Base-by-base conservation (phyloP, 2,113 vertebrate genomes). In the Phodopus roborovskii region DNA sequence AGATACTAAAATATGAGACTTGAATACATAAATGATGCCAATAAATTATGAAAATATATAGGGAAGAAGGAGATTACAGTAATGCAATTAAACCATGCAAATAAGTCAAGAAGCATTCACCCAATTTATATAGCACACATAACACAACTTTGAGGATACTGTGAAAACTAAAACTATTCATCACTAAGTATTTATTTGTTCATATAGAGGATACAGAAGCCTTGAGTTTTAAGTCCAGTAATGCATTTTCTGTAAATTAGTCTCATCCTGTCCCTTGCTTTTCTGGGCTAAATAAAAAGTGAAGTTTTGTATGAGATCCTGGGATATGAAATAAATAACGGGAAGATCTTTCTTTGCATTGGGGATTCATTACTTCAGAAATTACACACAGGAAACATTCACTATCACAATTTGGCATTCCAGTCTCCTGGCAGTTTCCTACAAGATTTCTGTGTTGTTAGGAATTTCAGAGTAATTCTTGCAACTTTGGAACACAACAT, bases 381-480 rank as follows among this genome's bases (percentile, higher is more conserved):
- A n/a, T 33, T 50, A 5, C 50, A 12, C 50, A 53, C 11, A 42
- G 77, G 26, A 94, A 28, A 77, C 58, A 53, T 58, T 48, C 48
- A 56, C 42, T 20, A 58, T 53, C 45, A 56, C n/a, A 20, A 58
- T 53, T 26, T 53, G 16, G n/a, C 45, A 42, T 88, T 84, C 42
- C 3, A 53, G 0, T 77, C 70, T 95, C 20, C 58, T 42, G 66
- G 39, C 90, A 95, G 17, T 94, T 97, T 92, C 39, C 62, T 74
- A 11, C 36, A 92, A 92, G 19, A 85, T 90, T 92, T 84, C 60
- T 84, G 0, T 58, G 66, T 64, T 91, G 42, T 93, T 90, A 50
- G 39, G 28, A 88, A 93, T 95, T 97, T 91, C 73, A 60, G 30
- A 91, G 84, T 64, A 83, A 68, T 74, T 19, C 36, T 88, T 42